These are phyloP conservation scores for Cylloceria caligata DNA, from an alignment of 2,888 invertebrate species.

Conservation along the genomic window DNA sequence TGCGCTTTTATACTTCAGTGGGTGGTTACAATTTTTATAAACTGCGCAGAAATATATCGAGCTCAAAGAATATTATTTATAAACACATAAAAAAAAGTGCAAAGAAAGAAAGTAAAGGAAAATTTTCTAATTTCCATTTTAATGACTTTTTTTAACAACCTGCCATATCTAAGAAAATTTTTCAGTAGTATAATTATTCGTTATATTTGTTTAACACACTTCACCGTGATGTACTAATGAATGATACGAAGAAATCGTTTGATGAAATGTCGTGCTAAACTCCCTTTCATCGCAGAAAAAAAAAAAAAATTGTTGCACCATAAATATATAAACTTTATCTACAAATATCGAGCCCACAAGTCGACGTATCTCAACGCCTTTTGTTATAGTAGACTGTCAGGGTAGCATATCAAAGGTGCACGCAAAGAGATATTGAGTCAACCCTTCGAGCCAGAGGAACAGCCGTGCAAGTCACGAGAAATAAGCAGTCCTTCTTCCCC, in stretches of 20 bases:
- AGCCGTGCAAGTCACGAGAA: conserved; percentile 31
- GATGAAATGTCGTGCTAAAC: conserved; percentile 3
- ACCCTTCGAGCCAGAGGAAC: neutral
- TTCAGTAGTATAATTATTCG: neutral
- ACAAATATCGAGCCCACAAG: conserved; percentile 38
- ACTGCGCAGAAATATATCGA: neutral
- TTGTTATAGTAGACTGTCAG: conserved; percentile 45
- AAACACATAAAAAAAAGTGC: too few relatives aligned
- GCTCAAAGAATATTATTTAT: too few relatives aligned
- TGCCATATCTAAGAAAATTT: too few relatives aligned
- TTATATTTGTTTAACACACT: neutral
- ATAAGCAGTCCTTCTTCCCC: conserved; percentile 26
- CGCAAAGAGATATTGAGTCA: conserved; percentile 16
- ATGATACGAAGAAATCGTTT: neutral
- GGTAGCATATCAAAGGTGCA: conserved; percentile 53
- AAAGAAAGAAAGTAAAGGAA: neutral
- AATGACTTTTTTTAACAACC: neutral
- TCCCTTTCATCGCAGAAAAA: conserved; percentile 12
- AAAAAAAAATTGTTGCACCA: neutral
- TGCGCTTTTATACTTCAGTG: too few relatives aligned
- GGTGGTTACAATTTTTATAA: neutral
- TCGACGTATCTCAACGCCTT: conserved; percentile 53
- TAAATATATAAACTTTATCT: neutral
- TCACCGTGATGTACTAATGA: neutral
- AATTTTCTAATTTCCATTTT: neutral